phyloP scores from a whole-genome alignment of 2,797 vertebrate species.

The Adelosebastes latens region DNA sequence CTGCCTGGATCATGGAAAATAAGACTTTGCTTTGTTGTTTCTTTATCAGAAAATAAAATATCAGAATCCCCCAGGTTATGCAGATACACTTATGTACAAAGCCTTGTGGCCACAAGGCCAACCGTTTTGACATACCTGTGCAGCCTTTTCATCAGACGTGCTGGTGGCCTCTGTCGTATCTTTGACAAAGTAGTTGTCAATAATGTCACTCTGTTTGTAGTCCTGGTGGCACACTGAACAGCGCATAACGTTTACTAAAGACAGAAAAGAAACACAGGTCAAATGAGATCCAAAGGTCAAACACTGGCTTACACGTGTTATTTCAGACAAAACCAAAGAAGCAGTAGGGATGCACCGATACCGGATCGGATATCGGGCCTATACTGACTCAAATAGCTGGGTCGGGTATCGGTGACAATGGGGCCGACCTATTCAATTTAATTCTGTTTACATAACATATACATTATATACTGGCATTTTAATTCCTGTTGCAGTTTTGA shows the following conservation, averaged over 20 bases:
- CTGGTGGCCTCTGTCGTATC: constrained; percentile 91
- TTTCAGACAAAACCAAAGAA: not conserved
- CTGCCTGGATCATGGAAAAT: not conserved
- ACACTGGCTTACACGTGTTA: not conserved
- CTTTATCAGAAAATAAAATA: not conserved
- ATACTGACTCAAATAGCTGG: too few relatives aligned
- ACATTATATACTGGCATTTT: too few relatives aligned
- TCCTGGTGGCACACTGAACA: constrained; percentile 96
- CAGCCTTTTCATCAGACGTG: constrained; percentile 92
- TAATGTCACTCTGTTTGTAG: constrained; percentile 96
- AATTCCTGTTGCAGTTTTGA: too few relatives aligned
- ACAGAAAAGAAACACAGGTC: constrained; percentile 15
- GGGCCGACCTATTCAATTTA: too few relatives aligned
- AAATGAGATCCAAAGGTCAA: constrained; percentile 8
- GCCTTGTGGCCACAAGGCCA: not conserved
- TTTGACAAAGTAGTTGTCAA: constrained; percentile 99
- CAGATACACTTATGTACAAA: not conserved
- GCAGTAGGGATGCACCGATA: too few relatives aligned
- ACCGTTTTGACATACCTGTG: constrained; percentile 84
- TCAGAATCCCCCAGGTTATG: not conserved
- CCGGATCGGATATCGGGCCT: too few relatives aligned
- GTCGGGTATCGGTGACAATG: too few relatives aligned
- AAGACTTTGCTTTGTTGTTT: not conserved
- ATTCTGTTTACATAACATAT: too few relatives aligned
- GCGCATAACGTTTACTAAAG: constrained; percentile 93